phyloP scores from a whole-genome alignment of 2,113 vertebrate genomes.

The Heliornis fulica region DNA sequence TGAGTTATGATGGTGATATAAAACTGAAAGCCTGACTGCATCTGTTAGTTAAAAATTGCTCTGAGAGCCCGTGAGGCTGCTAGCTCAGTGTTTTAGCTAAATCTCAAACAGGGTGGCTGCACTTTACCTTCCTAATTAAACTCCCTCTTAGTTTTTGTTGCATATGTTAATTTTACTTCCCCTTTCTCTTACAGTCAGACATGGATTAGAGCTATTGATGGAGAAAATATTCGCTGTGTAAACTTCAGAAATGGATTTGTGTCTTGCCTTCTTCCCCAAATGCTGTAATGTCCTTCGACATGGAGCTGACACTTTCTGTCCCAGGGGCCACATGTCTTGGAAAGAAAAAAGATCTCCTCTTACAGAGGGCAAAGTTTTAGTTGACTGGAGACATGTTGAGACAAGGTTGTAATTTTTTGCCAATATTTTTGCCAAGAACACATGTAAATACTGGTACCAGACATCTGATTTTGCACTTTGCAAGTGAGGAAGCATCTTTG shows the following conservation, averaged over 20 bases:
- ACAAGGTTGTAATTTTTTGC: background rate
- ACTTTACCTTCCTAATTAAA: background rate
- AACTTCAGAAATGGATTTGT: background rate
- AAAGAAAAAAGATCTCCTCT: background rate
- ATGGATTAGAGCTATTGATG: fast-evolving
- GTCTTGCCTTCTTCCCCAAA: background rate
- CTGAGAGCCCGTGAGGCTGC: background rate
- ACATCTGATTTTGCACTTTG: background rate
- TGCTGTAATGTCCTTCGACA: background rate
- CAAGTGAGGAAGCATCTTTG: background rate
- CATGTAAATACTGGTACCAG: background rate
- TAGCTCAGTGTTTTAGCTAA: background rate
- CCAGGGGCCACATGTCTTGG: background rate
- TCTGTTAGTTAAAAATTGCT: constrained; percentile 59
- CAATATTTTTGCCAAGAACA: background rate
- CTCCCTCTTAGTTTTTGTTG: background rate
- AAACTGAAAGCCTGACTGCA: constrained; percentile 56
- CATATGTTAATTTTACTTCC: background rate
- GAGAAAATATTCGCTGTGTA: background rate
- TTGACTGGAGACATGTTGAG: background rate
- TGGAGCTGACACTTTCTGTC: background rate
- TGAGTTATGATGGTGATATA: constrained; percentile 61
- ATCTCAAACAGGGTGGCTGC: background rate
- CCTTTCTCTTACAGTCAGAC: background rate
- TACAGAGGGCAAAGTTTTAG: background rate